A percentile compares a stretch with the other conserved stretches of the same genome.
These are phyloP conservation scores for Speoplatyrhinus poulsoni DNA, from an alignment of 2,113 vertebrate species.

Conservation along the genomic window DNA sequence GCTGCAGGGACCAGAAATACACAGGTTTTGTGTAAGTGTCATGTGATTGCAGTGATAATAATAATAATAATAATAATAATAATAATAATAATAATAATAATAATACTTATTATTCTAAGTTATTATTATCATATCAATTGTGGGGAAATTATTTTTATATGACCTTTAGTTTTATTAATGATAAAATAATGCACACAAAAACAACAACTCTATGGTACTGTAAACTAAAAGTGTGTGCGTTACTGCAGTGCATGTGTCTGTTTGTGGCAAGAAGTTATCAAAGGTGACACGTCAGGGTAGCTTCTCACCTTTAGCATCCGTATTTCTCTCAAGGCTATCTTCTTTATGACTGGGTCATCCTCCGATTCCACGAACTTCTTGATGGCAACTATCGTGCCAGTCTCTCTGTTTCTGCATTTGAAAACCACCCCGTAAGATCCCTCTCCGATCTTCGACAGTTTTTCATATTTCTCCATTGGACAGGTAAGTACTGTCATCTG, in stretches of 20 bases:
- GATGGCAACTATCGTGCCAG: constrained; percentile 85
- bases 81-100: background rate
- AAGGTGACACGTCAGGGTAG: background rate
- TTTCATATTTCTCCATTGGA: constrained; percentile 87
- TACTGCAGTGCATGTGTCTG: background rate
- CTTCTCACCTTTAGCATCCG: constrained; percentile 83
- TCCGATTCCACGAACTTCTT: constrained; percentile 89
- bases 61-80: background rate
- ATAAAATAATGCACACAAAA: too few species aligned
- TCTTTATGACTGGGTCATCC: constrained; percentile 86
- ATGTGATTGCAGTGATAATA: background rate
- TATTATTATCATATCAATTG: too few species aligned
- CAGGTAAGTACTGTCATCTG: constrained; percentile 29
- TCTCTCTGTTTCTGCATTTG: constrained; percentile 84
- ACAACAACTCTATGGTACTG: too few species aligned
- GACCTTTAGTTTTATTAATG: too few species aligned
- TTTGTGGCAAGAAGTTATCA: constrained; percentile 1
- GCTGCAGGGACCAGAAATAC: constrained; percentile 63
- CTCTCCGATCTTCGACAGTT: constrained; percentile 86
- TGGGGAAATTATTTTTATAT: too few species aligned
- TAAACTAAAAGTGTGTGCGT: too few species aligned
- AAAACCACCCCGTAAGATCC: constrained; percentile 88
- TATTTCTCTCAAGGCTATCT: constrained; percentile 86
- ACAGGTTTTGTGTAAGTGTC: background rate
- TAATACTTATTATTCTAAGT: background rate